Evolutionary conservation across 2,888 invertebrate species (phyloP).

Genomic region (Nezara viridula): DNA sequence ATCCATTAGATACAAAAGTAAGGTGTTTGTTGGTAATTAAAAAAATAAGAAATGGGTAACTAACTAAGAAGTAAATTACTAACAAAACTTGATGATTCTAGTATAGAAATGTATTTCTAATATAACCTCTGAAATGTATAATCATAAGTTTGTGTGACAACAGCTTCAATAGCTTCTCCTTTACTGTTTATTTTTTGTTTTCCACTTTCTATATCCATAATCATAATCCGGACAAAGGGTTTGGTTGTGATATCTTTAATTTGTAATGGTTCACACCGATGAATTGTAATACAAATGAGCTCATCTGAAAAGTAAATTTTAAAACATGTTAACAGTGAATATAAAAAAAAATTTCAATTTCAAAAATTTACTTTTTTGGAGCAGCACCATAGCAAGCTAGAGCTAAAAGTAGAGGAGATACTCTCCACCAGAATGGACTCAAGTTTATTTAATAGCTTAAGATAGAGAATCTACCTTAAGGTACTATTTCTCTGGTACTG

Average conservation of each 20-base stretch:
- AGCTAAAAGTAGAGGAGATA: too few species aligned
- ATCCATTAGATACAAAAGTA: not conserved
- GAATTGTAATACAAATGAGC: slow-evolving; percentile 69
- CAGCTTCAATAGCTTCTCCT: slow-evolving; percentile 70
- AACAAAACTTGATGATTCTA: not conserved
- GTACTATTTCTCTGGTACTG: too few species aligned
- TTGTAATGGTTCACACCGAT: slow-evolving; percentile 74
- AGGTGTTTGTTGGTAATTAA: not conserved
- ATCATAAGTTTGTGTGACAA: slow-evolving; percentile 76
- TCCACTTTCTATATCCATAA: slow-evolving; percentile 74
- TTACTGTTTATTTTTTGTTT: slow-evolving; percentile 67
- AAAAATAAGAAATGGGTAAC: not conserved
- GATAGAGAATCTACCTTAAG: too few species aligned
- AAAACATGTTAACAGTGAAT: not conserved
- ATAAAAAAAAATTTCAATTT: not conserved
- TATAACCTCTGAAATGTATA: slow-evolving; percentile 73
- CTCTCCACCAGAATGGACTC: too few species aligned
- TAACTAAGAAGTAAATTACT: not conserved
- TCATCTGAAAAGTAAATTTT: slow-evolving; percentile 55
- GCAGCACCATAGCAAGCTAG: too few species aligned
- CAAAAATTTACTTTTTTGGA: not conserved
- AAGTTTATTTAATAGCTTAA: too few species aligned
- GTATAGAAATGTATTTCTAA: not conserved
- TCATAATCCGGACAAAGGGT: slow-evolving; percentile 76
- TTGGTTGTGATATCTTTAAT: slow-evolving; percentile 74